These are phyloP conservation scores for Caenorhabditis brenneri DNA, from an alignment of 1,140 invertebrate genomes.

Conservation along the genomic window DNA sequence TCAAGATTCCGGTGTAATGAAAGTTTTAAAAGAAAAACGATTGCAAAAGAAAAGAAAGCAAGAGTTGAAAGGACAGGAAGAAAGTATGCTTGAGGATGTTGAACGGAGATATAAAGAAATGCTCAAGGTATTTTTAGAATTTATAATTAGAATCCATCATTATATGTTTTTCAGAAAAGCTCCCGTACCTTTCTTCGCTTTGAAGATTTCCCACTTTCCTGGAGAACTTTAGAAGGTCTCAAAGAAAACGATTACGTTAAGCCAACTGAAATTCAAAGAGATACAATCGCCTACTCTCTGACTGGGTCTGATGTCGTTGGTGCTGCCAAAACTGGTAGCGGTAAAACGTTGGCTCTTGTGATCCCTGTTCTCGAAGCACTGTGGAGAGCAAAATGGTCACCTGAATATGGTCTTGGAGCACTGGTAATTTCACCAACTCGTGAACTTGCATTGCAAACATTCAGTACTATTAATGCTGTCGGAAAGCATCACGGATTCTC, in stretches of 20 bases:
- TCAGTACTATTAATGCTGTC: slow-evolving; percentile 87
- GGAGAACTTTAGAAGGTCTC: slow-evolving; percentile 75
- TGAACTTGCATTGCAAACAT: slow-evolving; percentile 96
- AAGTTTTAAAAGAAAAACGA: not conserved
- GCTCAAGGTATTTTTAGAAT: slow-evolving; percentile 11
- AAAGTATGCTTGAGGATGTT: slow-evolving; percentile 40
- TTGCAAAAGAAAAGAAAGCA: slow-evolving; percentile 13
- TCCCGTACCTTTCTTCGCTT: slow-evolving; percentile 39
- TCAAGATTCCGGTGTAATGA: not conserved
- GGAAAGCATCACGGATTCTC: slow-evolving; percentile 90
- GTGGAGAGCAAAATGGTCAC: slow-evolving; percentile 85
- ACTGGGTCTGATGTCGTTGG: slow-evolving; percentile 89
- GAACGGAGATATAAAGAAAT: slow-evolving; percentile 42
- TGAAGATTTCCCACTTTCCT: slow-evolving; percentile 54
- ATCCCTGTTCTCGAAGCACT: slow-evolving; percentile 80
- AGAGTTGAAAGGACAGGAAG: slow-evolving; percentile 13
- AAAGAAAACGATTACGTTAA: slow-evolving; percentile 78
- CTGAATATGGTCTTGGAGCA: slow-evolving; percentile 87
- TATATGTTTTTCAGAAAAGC: slow-evolving; percentile 27
- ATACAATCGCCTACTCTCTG: slow-evolving; percentile 84
- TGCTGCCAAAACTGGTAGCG: slow-evolving; percentile 94
- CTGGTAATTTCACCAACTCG: slow-evolving; percentile 94
- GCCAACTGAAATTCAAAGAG: slow-evolving; percentile 90
- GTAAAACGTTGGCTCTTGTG: slow-evolving; percentile 97
- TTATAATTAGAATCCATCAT: not conserved